Conservation (phyloP, 2,888 invertebrate species). For the Chydorus sphaericus region DNA sequence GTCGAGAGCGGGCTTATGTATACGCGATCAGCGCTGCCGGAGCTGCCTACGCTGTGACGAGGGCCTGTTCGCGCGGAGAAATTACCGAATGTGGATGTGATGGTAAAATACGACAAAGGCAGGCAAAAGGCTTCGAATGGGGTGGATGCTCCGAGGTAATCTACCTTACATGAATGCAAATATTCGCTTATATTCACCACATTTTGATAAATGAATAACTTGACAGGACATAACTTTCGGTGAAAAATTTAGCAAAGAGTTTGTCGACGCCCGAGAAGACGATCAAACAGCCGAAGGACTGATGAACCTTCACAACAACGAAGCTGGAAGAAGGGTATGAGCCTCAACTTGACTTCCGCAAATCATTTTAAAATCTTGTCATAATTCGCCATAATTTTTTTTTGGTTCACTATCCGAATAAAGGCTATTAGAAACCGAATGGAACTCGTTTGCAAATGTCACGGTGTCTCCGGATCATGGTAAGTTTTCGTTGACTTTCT, state of each 20-base stretch:
- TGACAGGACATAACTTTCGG: constrained; percentile 63
- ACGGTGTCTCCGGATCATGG: constrained; percentile 80
- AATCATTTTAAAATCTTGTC: not conserved
- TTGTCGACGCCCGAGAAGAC: constrained; percentile 68
- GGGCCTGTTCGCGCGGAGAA: constrained; percentile 72
- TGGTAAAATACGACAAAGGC: constrained; percentile 50
- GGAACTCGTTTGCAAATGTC: constrained; percentile 70
- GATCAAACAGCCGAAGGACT: constrained; percentile 53
- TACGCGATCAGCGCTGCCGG: constrained; percentile 79
- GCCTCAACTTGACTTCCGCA: not conserved
- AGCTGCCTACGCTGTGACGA: constrained; percentile 73
- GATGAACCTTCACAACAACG: constrained; percentile 85
- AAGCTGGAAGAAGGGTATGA: constrained; percentile 70
- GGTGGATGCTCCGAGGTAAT: constrained; percentile 78
- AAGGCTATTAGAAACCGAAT: constrained; percentile 13
- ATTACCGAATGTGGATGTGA: constrained; percentile 80
- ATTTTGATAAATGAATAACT: not conserved
- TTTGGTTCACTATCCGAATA: too few relatives aligned
- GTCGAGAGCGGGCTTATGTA: constrained; percentile 76
- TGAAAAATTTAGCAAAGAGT: constrained; percentile 68
- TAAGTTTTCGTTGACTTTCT: not conserved
- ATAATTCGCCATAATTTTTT: not conserved
- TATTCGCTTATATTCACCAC: not conserved
- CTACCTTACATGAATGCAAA: constrained; percentile 9
- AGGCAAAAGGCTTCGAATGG: constrained; percentile 76